Percentiles rank a stretch among this genome's conserved stretches.
phyloP scores from a whole-genome alignment of 2,113 vertebrate species.

The Rhizomys pruinosus region DNA sequence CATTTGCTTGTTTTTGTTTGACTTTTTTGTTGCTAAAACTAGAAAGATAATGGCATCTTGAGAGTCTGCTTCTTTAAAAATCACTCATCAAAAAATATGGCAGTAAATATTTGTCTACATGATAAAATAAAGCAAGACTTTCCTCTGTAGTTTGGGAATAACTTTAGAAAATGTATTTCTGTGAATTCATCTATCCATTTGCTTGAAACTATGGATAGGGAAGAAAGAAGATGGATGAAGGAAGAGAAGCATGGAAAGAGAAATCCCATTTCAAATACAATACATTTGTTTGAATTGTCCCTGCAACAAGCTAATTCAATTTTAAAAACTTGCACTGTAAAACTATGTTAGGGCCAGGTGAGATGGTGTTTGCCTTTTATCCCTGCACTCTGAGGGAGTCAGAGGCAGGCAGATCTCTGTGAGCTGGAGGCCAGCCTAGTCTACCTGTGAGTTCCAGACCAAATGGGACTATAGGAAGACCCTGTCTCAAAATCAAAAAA shows the following conservation, averaged over 20 bases:
- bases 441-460: no score
- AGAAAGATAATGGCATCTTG: neutral
- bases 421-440: no score
- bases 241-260: no score
- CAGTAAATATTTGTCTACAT: neutral
- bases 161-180: neutral
- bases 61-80: slow-evolving; percentile 10
- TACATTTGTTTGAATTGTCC: neutral
- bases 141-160: neutral
- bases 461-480: no score
- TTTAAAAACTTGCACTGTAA: neutral
- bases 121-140: neutral
- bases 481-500: no score
- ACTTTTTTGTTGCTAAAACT: slow-evolving; percentile 3
- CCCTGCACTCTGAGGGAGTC: no score
- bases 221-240: neutral
- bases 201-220: neutral
- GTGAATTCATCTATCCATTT: neutral
- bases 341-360: neutral
- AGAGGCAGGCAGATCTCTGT: no score
- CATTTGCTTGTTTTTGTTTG: neutral
- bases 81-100: neutral
- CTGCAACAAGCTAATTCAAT: neutral
- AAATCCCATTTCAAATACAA: neutral
- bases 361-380: no score